Evolutionary conservation across 35 echinoderm and acorn worm genomes (phyloP).

Genomic region (Eucidaris tribuloides): DNA sequence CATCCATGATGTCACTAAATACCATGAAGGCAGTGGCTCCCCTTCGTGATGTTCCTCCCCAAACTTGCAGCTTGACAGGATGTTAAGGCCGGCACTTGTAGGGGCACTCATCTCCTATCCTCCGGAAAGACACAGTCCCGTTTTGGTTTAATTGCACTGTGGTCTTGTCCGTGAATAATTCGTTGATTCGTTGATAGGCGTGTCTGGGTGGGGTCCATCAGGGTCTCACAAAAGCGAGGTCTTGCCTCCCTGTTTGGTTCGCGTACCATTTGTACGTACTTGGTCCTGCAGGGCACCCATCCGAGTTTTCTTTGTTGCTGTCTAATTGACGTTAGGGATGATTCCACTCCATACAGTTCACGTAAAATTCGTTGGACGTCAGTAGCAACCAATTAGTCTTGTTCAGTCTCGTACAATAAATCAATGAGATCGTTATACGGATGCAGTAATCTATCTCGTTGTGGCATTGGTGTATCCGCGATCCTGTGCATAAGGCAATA

Average conservation of each 20-base stretch:
- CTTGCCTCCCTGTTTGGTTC: neutral
- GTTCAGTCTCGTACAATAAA: neutral
- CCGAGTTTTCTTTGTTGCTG: neutral
- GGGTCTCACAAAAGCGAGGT: neutral
- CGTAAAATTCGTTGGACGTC: neutral
- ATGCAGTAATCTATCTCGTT: neutral
- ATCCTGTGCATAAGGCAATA: no score
- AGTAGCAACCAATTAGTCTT: neutral
- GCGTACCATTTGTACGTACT: neutral
- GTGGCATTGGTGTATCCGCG: no score
- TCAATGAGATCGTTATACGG: neutral
- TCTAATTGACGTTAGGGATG: neutral
- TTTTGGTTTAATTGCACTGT: neutral
- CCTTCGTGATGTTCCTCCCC: slow-evolving; percentile 34
- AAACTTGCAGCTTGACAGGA: slow-evolving; percentile 42
- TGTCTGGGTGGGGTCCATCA: neutral
- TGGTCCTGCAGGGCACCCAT: neutral
- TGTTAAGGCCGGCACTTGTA: slow-evolving; percentile 18
- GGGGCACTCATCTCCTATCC: neutral
- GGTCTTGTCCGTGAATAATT: neutral
- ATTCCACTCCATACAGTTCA: neutral
- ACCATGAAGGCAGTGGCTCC: slow-evolving; percentile 5
- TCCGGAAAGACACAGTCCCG: neutral
- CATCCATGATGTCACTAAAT: slow-evolving; percentile 46
- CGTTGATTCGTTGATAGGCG: neutral